Percentiles rank a stretch among this genome's conserved stretches.
These are phyloP conservation scores for Amorpha juglandis DNA, from an alignment of 2,888 invertebrate species.

Conservation along the genomic window DNA sequence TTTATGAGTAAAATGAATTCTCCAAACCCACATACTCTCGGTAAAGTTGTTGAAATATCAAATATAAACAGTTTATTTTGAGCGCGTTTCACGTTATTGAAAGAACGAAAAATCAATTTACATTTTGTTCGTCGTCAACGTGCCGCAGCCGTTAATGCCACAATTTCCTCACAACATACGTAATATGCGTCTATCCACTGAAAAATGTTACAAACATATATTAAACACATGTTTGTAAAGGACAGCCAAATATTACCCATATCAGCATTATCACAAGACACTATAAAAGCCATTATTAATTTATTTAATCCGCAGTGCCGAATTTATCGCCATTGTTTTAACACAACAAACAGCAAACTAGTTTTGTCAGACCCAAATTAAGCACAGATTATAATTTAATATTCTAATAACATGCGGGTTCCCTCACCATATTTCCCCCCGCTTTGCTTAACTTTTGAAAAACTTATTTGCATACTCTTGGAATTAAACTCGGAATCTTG, in stretches of 20 bases:
- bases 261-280: neutral
- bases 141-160: slow-evolving; percentile 16
- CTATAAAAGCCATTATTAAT: neutral
- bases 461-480: slow-evolving; percentile 17
- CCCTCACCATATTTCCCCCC: neutral
- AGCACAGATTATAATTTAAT: slow-evolving; percentile 15
- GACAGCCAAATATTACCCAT: neutral
- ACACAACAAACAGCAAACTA: slow-evolving; percentile 17
- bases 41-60: neutral
- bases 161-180: slow-evolving; percentile 20
- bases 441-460: slow-evolving; percentile 13
- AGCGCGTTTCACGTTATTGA: neutral
- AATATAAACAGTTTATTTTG: neutral
- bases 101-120: slow-evolving; percentile 12
- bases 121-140: slow-evolving; percentile 20
- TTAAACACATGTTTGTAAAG: slow-evolving; percentile 1
- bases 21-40: neutral
- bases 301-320: neutral
- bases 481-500: slow-evolving; percentile 11
- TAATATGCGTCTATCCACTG: neutral
- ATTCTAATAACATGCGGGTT: slow-evolving; percentile 23
- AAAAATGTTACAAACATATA: neutral
- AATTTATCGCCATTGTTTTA: slow-evolving; percentile 9
- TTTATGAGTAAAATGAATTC: too few species aligned
- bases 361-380: slow-evolving; percentile 12